These are phyloP conservation scores for Cotesia glomerata DNA, from an alignment of 1,140 invertebrate genomes.

Conservation along the genomic window DNA sequence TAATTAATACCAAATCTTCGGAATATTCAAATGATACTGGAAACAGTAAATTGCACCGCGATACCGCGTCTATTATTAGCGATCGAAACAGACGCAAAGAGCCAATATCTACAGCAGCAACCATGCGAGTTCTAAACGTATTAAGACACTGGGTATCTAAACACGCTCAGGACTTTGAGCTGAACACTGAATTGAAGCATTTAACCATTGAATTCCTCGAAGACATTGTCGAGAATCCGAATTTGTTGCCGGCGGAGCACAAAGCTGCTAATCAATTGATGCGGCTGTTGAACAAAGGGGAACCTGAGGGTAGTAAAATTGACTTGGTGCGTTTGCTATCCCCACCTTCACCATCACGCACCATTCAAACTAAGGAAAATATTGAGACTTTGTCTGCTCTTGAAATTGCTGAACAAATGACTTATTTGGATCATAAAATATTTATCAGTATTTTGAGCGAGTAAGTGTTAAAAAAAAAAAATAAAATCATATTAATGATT, in stretches of 20 bases:
- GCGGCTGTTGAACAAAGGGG: constrained; percentile 79
- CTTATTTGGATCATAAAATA: constrained; percentile 92
- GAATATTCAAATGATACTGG: constrained; percentile 47
- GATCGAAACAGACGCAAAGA: constrained; percentile 72
- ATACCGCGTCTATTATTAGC: no score
- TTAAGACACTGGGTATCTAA: constrained; percentile 77
- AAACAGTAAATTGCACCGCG: constrained; percentile 49
- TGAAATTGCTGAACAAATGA: constrained; percentile 94
- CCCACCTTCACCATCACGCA: constrained; percentile 71
- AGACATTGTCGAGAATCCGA: constrained; percentile 84
- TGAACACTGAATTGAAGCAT: constrained; percentile 75
- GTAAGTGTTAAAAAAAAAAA: constrained; percentile 67
- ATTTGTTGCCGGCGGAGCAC: constrained; percentile 87
- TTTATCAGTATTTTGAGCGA: constrained; percentile 89
- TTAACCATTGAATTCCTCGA: constrained; percentile 87
- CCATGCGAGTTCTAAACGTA: constrained; percentile 91
- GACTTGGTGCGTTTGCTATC: constrained; percentile 77
- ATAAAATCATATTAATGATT: no score
- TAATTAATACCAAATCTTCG: constrained; percentile 41
- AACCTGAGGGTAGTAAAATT: constrained; percentile 66
- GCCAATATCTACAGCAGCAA: constrained; percentile 89
- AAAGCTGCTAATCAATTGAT: constrained; percentile 85
- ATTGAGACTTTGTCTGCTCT: constrained; percentile 88
- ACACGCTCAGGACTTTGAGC: constrained; percentile 84
- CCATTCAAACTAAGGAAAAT: constrained; percentile 82